Percentiles rank a stretch among this genome's conserved stretches.
Evolutionary conservation across 2,113 vertebrate species (phyloP).

Genomic region (Colius striatus): DNA sequence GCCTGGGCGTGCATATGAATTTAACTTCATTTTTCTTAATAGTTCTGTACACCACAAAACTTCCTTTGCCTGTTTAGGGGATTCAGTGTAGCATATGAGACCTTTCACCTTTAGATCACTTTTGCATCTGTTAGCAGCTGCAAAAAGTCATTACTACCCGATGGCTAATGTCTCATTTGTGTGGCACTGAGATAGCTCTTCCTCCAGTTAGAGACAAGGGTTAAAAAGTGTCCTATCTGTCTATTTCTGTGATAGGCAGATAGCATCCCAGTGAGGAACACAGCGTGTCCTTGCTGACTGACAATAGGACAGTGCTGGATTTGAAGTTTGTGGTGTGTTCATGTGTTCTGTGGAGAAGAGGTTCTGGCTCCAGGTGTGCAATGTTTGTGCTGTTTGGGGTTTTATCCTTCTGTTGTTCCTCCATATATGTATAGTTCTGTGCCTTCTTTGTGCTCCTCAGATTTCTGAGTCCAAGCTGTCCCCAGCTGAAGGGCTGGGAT

Average conservation of each 20-base stretch:
- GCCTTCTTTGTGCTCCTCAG: not conserved
- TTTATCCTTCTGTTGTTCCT: not conserved
- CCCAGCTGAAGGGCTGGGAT: not conserved
- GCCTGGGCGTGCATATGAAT: not conserved
- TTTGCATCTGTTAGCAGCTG: not conserved
- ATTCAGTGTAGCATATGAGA: not conserved
- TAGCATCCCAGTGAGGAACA: not conserved
- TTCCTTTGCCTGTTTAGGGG: not conserved
- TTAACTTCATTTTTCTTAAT: not conserved
- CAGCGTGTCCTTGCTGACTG: not conserved
- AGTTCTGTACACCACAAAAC: not conserved
- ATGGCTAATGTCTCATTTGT: not conserved
- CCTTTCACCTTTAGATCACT: slow-evolving; percentile 22
- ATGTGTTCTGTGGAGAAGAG: not conserved
- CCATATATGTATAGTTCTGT: not conserved
- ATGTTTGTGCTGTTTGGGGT: not conserved
- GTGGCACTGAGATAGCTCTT: not conserved
- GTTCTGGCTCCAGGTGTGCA: not conserved
- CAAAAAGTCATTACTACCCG: not conserved
- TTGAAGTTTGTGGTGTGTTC: not conserved
- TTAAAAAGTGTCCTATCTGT: not conserved
- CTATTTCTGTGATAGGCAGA: not conserved
- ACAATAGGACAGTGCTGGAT: not conserved
- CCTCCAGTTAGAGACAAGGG: not conserved
- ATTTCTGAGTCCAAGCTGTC: not conserved